Percentiles rank a stretch among this genome's conserved stretches.
Evolutionary conservation across 2,888 invertebrate species (phyloP).

Genomic region (Saturnia japonica): DNA sequence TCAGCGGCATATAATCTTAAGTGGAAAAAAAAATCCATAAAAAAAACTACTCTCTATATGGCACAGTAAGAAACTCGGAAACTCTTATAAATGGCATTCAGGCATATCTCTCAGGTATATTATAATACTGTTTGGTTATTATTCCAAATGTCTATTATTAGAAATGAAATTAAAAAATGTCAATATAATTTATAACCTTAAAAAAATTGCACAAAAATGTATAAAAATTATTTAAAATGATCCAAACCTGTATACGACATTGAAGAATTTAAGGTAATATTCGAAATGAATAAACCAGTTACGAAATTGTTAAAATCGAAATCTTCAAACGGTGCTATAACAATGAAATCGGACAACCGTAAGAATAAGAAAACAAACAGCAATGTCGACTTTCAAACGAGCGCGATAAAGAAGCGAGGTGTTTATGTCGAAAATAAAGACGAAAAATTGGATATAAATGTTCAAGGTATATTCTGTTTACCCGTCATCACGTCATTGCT

Average conservation of each 20-base stretch:
- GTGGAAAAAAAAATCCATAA: too few relatives aligned
- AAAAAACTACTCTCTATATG: too few relatives aligned
- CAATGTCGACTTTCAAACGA: slow-evolving; percentile 42
- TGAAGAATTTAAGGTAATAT: slow-evolving; percentile 18
- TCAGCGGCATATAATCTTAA: too few relatives aligned
- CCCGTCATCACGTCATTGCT: too few relatives aligned
- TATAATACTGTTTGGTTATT: neutral
- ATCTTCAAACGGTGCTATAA: slow-evolving; percentile 49
- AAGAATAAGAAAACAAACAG: slow-evolving; percentile 47
- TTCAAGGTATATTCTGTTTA: slow-evolving; percentile 27
- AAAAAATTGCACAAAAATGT: neutral
- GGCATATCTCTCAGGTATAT: too few relatives aligned
- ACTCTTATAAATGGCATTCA: too few relatives aligned
- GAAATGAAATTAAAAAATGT: neutral
- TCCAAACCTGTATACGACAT: neutral
- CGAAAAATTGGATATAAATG: slow-evolving; percentile 20
- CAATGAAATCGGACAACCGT: slow-evolving; percentile 27
- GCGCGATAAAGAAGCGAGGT: slow-evolving; percentile 50
- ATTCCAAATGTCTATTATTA: neutral
- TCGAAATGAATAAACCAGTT: slow-evolving; percentile 40
- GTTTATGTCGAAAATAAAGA: slow-evolving; percentile 61
- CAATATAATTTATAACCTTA: neutral
- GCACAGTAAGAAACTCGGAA: too few relatives aligned
- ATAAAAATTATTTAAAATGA: slow-evolving; percentile 2
- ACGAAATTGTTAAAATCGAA: slow-evolving; percentile 48